Conservation (phyloP, 2,113 vertebrate species). For the Podarcis muralis region DNA sequence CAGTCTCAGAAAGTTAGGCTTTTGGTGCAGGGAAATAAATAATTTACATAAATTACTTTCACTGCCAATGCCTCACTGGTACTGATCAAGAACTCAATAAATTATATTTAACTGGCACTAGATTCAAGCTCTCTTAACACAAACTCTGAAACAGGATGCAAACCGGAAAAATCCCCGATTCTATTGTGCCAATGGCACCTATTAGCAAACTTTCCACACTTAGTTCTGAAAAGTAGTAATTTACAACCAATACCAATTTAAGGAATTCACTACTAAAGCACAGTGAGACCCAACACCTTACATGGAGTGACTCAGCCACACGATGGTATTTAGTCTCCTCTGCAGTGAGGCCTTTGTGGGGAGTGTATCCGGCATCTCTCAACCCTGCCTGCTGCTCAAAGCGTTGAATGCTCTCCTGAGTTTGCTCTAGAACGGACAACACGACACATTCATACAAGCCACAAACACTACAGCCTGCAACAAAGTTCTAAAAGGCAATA, state of each 20-base stretch:
- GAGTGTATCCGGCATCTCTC: conserved; percentile 89
- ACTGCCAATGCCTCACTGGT: background rate
- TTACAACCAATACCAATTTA: background rate
- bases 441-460: conserved; percentile 44
- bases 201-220: background rate
- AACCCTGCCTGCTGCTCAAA: conserved; percentile 94
- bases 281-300: conserved; percentile 72
- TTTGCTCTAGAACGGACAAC: conserved; percentile 82
- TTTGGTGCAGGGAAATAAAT: background rate
- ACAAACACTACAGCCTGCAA: conserved; percentile 4
- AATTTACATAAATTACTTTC: background rate
- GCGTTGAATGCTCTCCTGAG: conserved; percentile 90
- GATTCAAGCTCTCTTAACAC: background rate
- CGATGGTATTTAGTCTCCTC: conserved; percentile 91
- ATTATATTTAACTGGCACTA: background rate
- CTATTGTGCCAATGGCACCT: background rate
- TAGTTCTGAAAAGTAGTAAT: background rate
- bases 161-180: background rate
- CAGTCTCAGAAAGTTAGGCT: background rate
- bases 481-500: conserved; percentile 1
- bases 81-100: background rate
- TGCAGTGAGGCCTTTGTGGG: conserved; percentile 90
- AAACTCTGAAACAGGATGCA: background rate
- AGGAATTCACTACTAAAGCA: background rate
- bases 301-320: conserved; percentile 85